These are phyloP conservation scores for Episyrphus balteatus DNA, from an alignment of 1,140 invertebrate species.

Conservation along the genomic window DNA sequence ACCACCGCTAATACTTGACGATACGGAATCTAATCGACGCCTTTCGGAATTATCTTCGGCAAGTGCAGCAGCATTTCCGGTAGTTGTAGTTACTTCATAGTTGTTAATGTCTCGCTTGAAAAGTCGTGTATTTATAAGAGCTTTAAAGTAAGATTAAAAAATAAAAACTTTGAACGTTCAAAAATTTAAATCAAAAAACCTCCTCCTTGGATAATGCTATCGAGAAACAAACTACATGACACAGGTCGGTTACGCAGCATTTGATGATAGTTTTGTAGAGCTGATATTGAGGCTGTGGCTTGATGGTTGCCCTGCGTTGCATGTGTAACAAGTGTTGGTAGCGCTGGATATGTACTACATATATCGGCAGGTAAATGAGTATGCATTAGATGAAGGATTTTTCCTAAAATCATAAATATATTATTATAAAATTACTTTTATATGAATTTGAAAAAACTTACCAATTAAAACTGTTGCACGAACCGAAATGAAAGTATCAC, in stretches of 20 bases:
- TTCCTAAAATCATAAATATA: constrained; percentile 40
- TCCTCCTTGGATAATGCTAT: constrained; percentile 56
- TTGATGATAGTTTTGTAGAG: constrained; percentile 62
- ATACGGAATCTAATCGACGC: constrained; percentile 26
- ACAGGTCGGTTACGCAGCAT: constrained; percentile 67
- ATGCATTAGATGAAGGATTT: constrained; percentile 77
- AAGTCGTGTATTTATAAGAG: constrained; percentile 28
- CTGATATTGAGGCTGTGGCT: constrained; percentile 69
- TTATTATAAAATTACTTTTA: too few species aligned
- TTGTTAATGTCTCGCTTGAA: constrained; percentile 32
- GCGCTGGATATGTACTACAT: constrained; percentile 65
- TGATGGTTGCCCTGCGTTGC: constrained; percentile 65
- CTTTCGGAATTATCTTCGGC: constrained; percentile 17
- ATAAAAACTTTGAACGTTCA: neutral
- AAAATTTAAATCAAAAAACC: constrained; percentile 5
- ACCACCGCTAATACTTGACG: constrained; percentile 15
- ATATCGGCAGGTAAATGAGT: constrained; percentile 73
- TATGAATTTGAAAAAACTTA: constrained; percentile 12
- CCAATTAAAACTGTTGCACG: constrained; percentile 79
- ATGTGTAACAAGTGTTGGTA: constrained; percentile 68
- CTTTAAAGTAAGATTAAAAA: constrained; percentile 5
- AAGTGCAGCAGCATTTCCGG: constrained; percentile 1
- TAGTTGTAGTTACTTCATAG: constrained; percentile 11
- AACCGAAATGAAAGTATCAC: constrained; percentile 79
- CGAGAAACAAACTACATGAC: constrained; percentile 70